phyloP scores from a whole-genome alignment of 2,797 vertebrate species.

The Alcedo atthis region DNA sequence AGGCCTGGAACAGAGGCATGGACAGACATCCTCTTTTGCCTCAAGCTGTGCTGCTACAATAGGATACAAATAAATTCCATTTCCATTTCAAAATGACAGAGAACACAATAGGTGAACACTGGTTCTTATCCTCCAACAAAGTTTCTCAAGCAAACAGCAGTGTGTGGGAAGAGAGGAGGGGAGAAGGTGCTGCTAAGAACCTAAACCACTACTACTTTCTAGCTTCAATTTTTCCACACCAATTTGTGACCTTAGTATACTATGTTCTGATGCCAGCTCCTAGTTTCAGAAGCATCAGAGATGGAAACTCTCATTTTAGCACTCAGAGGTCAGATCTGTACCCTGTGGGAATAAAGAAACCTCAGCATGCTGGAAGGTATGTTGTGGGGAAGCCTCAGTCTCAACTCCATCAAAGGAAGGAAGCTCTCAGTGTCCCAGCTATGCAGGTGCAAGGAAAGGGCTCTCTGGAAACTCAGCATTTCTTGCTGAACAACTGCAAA shows the following conservation, averaged over 20 bases:
- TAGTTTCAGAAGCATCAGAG: not conserved
- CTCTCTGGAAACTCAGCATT: not conserved
- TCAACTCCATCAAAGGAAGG: not conserved
- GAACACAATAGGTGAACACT: not conserved
- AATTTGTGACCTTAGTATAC: not conserved
- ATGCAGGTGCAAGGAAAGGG: not conserved
- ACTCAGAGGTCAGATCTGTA: not conserved
- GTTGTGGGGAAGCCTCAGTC: not conserved
- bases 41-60: slow-evolving; percentile 12
- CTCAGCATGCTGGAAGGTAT: not conserved
- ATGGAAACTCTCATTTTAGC: not conserved
- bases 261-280: not conserved
- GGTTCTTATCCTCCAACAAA: not conserved
- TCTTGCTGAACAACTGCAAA: not conserved
- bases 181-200: not conserved
- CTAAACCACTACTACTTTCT: not conserved
- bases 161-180: not conserved
- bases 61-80: not conserved
- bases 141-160: not conserved
- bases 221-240: not conserved
- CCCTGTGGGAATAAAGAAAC: not conserved
- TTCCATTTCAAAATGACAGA: not conserved
- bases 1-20: not conserved
- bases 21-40: not conserved
- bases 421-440: not conserved